These are phyloP conservation scores for Acronicta aceris DNA, from an alignment of 2,888 invertebrate species.

Conservation along the genomic window DNA sequence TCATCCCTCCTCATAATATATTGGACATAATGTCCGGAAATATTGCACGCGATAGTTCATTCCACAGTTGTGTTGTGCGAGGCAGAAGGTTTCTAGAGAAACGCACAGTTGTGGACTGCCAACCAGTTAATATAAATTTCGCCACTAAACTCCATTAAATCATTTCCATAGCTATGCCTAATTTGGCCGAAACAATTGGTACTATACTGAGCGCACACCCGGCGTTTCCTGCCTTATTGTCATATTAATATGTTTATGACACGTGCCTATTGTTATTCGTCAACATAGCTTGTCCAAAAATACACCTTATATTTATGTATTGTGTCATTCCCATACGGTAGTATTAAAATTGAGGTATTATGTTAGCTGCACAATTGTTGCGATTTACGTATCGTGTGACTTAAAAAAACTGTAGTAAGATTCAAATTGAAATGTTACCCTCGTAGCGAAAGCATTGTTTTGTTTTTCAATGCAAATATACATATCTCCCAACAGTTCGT, in stretches of 20 bases:
- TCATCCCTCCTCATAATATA: too few species aligned
- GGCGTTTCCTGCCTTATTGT: constrained; percentile 47
- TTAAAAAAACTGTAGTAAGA: too few species aligned
- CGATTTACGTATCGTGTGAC: too few species aligned
- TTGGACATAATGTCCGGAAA: too few species aligned
- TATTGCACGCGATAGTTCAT: too few species aligned
- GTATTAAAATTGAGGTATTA: constrained; percentile 35
- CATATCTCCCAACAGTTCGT: too few species aligned
- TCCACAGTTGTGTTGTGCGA: too few species aligned
- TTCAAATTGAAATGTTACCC: background rate
- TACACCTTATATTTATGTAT: constrained; percentile 13
- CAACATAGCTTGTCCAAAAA: constrained; percentile 35
- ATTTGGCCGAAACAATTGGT: constrained; percentile 49
- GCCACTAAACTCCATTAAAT: constrained; percentile 6
- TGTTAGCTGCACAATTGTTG: background rate
- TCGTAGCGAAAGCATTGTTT: too few species aligned
- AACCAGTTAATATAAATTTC: background rate
- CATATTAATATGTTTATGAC: constrained; percentile 25
- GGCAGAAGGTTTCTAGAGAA: too few species aligned
- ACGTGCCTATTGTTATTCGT: constrained; percentile 30
- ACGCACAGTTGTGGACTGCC: too few species aligned
- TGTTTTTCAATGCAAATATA: too few species aligned
- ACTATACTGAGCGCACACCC: constrained; percentile 14
- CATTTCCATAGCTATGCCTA: constrained; percentile 23
- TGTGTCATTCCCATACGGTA: constrained; percentile 23